Evolutionary conservation across 2,797 vertebrate genomes (phyloP).

Genomic region (Meriones psammophilus): DNA sequence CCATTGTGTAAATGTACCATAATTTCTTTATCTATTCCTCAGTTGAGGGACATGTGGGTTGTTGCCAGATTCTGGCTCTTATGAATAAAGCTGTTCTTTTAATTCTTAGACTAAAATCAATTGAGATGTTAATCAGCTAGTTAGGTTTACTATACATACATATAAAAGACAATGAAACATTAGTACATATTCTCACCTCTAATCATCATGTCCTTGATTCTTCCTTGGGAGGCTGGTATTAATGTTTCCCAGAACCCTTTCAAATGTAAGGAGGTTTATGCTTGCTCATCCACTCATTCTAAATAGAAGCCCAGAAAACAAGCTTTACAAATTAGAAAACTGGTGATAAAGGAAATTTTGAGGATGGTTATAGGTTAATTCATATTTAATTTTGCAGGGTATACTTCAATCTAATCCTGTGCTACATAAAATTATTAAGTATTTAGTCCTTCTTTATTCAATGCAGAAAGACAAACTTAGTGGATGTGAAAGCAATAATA

Average conservation of each 20-base stretch:
- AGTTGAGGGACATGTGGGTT: no score
- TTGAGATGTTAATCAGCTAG: background rate
- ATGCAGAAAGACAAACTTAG: background rate
- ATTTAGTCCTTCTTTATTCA: background rate
- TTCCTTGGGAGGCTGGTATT: background rate
- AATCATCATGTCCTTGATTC: background rate
- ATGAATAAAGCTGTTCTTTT: background rate
- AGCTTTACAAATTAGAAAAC: background rate
- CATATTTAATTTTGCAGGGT: background rate
- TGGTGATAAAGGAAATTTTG: background rate
- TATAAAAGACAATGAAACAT: background rate
- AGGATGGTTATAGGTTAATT: background rate
- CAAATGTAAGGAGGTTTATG: background rate
- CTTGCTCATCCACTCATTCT: background rate
- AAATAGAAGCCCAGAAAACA: background rate
- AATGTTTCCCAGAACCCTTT: background rate
- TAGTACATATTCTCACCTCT: background rate
- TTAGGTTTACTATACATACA: background rate
- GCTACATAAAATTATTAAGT: background rate
- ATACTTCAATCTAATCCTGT: background rate
- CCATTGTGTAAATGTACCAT: no score
- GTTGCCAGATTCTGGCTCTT: no score
- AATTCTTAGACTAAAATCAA: constrained; percentile 17
- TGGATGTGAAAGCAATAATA: background rate
- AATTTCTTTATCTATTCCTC: no score